Percentiles rank a stretch among this genome's conserved stretches.
Conservation (phyloP, 2,888 invertebrate species). For the Plagodis pulveraria region DNA sequence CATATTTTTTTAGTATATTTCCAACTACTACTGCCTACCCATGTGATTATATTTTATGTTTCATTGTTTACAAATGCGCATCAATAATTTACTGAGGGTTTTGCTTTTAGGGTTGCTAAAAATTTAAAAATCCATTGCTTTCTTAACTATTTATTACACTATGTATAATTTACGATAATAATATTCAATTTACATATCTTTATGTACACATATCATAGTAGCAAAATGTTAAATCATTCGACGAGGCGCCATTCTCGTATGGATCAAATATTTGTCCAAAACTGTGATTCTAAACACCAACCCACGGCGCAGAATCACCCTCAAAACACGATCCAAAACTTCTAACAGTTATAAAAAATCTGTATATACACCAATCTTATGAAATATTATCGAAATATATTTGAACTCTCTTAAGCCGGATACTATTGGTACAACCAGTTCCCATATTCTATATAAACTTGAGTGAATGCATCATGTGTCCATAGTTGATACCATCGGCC, state of each 20-base stretch:
- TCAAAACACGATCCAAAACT: slow-evolving; percentile 60
- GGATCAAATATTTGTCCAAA: slow-evolving; percentile 20
- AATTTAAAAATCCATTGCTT: slow-evolving; percentile 48
- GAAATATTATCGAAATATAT: not conserved
- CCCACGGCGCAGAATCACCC: slow-evolving; percentile 35
- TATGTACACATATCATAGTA: slow-evolving; percentile 77
- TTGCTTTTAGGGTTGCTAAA: too few species aligned
- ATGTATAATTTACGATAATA: slow-evolving; percentile 78
- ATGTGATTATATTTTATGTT: too few species aligned
- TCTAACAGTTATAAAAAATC: slow-evolving; percentile 61
- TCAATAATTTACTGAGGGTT: not conserved
- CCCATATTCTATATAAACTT: too few species aligned
- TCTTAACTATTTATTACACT: slow-evolving; percentile 82
- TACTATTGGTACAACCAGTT: too few species aligned
- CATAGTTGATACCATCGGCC: too few species aligned
- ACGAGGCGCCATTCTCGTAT: slow-evolving; percentile 30
- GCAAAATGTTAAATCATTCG: slow-evolving; percentile 74
- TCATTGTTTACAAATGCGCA: too few species aligned
- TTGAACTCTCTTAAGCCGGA: too few species aligned
- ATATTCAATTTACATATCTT: slow-evolving; percentile 78
- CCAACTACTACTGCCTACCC: too few species aligned
- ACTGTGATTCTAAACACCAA: slow-evolving; percentile 3
- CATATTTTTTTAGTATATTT: too few species aligned
- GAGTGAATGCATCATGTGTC: too few species aligned
- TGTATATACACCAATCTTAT: slow-evolving; percentile 66